Base-by-base conservation (phyloP, 2,113 vertebrate genomes). In the Brachyistius frenatus region DNA sequence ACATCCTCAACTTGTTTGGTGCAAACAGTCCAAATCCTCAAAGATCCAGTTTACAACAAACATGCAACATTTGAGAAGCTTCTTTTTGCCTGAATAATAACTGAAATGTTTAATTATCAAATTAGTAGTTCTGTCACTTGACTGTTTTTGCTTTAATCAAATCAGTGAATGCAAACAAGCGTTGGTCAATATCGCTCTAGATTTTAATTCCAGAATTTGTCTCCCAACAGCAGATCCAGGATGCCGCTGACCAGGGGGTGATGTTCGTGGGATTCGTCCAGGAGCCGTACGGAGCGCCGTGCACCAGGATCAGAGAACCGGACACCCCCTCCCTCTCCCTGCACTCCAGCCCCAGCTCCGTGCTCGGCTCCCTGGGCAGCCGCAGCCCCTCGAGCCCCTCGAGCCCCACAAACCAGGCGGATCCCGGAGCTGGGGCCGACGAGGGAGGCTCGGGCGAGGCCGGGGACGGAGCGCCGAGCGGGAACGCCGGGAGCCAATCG, bases 261-360 rank as follows among this genome's bases (percentile, higher is more conserved):
- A 94, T 95, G 85, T 99, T 99, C 67, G 95, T 97, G n/a, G 96
- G 98, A 47, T 96, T 98, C 54, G 89, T 99, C 72, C 96, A 97
- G 86, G 96, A 98, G 77, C 96, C 96, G 13, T 93, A 85, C 30
- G 92, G 93, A 2, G 93, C 91, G 5, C 88, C 93, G 1, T 81
- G 85, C 84, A 89, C 85, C 87, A 47, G 74, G 49, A 76, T 92
- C 54, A 85, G 88, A 60, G 91, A 93, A 62, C 84, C 91, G 10
- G 91, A 94, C 52, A 94, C 93, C 16, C 90, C 92, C 3, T 94
- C 94, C 1, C 81, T 94, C 4, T 95, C 94, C 36, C 89, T 95
- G 46, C 95, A 95, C 91, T 95, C 94, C 70, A 95, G 94, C 64
- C 95, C 94, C 64, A 95, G 94, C 88, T 95, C 95, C 1, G 79